Evolutionary conservation across 2,113 vertebrate species (phyloP).

Genomic region (Ophthalmolycus amberensis): DNA sequence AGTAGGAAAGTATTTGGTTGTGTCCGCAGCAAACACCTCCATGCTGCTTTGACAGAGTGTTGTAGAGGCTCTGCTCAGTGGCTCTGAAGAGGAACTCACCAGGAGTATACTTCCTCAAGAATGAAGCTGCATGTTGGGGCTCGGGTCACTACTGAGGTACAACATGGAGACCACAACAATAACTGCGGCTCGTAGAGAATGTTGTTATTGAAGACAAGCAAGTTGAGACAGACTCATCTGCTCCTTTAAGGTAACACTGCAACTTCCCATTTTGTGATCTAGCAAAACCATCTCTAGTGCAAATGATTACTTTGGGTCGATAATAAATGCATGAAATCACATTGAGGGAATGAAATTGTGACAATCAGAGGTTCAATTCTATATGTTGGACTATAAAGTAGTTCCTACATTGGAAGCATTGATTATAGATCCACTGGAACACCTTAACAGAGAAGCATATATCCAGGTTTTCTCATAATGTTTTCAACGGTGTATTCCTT

Average conservation of each 20-base stretch:
- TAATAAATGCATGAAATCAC: no score
- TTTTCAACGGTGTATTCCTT: no score
- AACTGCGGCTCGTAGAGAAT: not conserved
- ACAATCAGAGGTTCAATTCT: no score
- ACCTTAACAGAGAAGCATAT: not conserved
- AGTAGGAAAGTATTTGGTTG: not conserved
- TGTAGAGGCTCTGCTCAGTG: not conserved
- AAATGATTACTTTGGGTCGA: not conserved
- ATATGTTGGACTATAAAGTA: not conserved
- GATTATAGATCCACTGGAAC: no score
- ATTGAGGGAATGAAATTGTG: no score
- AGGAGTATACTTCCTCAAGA: not conserved
- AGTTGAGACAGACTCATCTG: not conserved
- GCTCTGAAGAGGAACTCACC: not conserved
- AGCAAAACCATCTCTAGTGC: not conserved
- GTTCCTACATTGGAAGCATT: not conserved
- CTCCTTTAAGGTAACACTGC: not conserved
- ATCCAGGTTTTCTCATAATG: not conserved
- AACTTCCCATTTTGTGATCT: not conserved
- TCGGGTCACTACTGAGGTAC: not conserved
- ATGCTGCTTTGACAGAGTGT: not conserved
- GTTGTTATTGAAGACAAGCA: not conserved
- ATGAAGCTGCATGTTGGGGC: not conserved
- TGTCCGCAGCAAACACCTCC: not conserved
- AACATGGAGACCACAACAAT: not conserved